Evolutionary conservation across 2,888 invertebrate species (phyloP).

Genomic region (Stenolophus ochropezus): DNA sequence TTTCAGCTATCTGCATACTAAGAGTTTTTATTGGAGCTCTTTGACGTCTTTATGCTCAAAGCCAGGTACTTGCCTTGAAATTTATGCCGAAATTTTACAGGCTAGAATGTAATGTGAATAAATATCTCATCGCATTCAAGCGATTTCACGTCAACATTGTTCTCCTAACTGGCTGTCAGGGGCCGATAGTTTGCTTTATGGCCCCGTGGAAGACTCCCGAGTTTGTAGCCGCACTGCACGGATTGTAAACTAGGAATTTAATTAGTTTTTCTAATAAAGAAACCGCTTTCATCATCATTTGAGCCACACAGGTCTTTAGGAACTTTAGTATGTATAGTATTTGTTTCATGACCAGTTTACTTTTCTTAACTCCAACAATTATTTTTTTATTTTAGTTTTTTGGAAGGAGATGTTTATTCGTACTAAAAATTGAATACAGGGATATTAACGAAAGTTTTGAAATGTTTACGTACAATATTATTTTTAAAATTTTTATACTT

Average conservation of each 20-base stretch:
- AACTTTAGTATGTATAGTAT: no score
- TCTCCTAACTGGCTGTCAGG: background rate
- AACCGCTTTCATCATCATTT: background rate
- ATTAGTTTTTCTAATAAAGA: background rate
- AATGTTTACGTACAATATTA: no score
- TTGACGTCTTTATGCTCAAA: conserved; percentile 59
- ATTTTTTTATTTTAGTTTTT: no score
- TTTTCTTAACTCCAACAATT: no score
- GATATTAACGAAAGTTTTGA: no score
- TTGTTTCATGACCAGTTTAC: no score
- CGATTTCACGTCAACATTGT: conserved; percentile 22
- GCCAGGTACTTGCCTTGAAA: conserved; percentile 30
- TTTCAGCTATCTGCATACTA: conserved; percentile 59
- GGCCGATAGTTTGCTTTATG: background rate
- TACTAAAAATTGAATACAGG: no score
- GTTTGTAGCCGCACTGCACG: background rate
- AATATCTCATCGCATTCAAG: conserved; percentile 43
- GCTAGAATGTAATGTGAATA: conserved; percentile 48
- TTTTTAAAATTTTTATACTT: no score
- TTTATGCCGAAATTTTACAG: conserved; percentile 53
- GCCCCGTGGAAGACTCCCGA: background rate
- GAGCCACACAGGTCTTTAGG: background rate
- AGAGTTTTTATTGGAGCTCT: conserved; percentile 59
- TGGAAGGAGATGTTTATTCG: no score
- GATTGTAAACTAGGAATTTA: background rate